Base-by-base conservation (phyloP, 2,888 invertebrate species). In the Pristionchus entomophagus region DNA sequence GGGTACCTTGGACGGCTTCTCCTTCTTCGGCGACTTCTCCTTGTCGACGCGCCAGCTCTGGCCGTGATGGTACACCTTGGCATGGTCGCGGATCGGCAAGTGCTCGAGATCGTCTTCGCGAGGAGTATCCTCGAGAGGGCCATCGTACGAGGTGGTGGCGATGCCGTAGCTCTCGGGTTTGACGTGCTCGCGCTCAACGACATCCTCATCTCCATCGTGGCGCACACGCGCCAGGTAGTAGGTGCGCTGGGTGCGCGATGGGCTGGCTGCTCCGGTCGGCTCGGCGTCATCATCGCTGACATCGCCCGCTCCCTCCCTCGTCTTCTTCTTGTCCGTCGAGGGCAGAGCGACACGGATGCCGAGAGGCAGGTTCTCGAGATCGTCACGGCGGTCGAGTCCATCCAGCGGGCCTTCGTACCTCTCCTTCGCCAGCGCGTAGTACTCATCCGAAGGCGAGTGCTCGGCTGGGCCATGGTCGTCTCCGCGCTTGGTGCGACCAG, bases 31-130 rank as follows among this genome's bases (percentile, higher is more conserved):
- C 29, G 53, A 53, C 53, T 51, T 53, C 80, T 80, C 80, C 80
- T 80, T 80, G 80, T 51, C 73, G 73, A 73, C 45, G 38, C 73
- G 29, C 80, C 80, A 80, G 80, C 80, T 80, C 51, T 80, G 80
- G 12, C 80, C 80, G 19, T 51, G 29, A 22, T 80, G 80, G 80
- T 80, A 80, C 32, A 53, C 53, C 29, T 26, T 53, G 53, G 80
- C 80, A 38, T 80, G 80, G 22, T 80, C 80, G 32, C 51, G 53
- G 32, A 80, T 51, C 19, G 80, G 80, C 49, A 80, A 53, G 53
- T 53, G 51, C n/a, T 51, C 80, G 51, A 80, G 80, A 51, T 80
- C 80, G 53, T 80, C 80, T 53, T 80, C 80, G n/a, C 80, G 80
- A 80, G 53, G 80, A 26, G 80, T 80, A 32, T 29, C 80, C 38